Evolutionary conservation across 2,888 invertebrate species (phyloP).

Genomic region (Perizoma affinitatum): DNA sequence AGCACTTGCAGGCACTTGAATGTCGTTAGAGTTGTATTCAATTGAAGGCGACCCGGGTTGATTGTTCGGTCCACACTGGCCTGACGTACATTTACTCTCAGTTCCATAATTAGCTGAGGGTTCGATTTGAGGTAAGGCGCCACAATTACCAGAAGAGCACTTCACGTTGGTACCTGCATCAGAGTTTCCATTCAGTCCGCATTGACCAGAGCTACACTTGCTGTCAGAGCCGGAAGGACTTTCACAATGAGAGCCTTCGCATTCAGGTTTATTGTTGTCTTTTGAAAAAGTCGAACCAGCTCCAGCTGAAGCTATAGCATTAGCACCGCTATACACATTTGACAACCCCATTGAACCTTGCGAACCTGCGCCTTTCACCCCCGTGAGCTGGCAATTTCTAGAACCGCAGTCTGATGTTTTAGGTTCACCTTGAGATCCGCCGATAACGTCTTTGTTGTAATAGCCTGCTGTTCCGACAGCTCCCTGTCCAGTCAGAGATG

Average conservation of each 20-base stretch:
- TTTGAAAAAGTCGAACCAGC: conserved; percentile 31
- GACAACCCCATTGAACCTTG: conserved; percentile 16
- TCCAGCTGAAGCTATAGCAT: conserved; percentile 32
- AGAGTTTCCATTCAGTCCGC: conserved; percentile 22
- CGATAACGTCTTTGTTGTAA: conserved; percentile 22
- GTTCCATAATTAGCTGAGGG: conserved; percentile 18
- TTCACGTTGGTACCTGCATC: conserved; percentile 22
- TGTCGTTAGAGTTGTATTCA: conserved; percentile 27
- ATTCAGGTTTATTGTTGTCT: conserved; percentile 33
- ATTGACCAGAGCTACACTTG: conserved; percentile 31
- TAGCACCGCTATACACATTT: conserved; percentile 25
- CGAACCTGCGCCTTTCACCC: conserved; percentile 16
- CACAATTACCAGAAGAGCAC: conserved; percentile 32
- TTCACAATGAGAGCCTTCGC: conserved; percentile 54
- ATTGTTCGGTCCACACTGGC: conserved; percentile 38
- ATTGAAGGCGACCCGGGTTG: conserved; percentile 30
- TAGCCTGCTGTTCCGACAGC: conserved; percentile 31
- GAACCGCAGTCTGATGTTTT: conserved; percentile 32
- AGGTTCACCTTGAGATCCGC: conserved; percentile 14
- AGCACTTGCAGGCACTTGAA: conserved; percentile 18
- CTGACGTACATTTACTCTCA: conserved; percentile 48
- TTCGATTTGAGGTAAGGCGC: conserved; percentile 9
- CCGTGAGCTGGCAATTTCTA: conserved; percentile 24
- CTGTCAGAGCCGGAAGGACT: conserved; percentile 14
- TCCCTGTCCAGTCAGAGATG: conserved; percentile 26